Evolutionary conservation across 2,888 invertebrate species (phyloP).

Genomic region (Danaus chrysippus): DNA sequence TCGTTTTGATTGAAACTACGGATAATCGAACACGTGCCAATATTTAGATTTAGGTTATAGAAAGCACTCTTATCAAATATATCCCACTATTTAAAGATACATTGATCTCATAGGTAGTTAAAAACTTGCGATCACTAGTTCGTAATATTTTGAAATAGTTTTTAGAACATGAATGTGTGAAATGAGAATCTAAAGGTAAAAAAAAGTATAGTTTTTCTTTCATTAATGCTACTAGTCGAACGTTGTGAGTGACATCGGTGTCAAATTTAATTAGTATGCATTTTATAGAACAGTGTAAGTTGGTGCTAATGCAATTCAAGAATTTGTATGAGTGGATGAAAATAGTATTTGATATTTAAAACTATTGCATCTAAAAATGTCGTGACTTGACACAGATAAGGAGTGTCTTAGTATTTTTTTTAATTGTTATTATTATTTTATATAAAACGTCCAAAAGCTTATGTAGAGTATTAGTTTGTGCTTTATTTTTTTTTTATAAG

Average conservation of each 20-base stretch:
- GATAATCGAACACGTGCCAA: conserved; percentile 33
- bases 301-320: conserved; percentile 45
- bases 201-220: background rate
- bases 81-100: conserved; percentile 15
- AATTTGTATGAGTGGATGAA: conserved; percentile 19
- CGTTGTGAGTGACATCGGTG: background rate
- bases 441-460: too few species aligned
- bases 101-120: conserved; percentile 31
- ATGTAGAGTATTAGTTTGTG: too few species aligned
- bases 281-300: conserved; percentile 38
- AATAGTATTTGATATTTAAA: background rate
- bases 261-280: conserved; percentile 6
- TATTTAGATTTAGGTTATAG: conserved; percentile 17
- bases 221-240: conserved; percentile 1
- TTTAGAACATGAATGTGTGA: conserved; percentile 4
- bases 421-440: too few species aligned
- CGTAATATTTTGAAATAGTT: conserved; percentile 13
- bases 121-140: conserved; percentile 13
- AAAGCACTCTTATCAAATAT: conserved; percentile 16
- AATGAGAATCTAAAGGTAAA: background rate
- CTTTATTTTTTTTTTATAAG: too few species aligned
- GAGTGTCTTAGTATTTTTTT: too few species aligned
- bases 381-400: too few species aligned
- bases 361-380: background rate
- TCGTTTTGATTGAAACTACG: conserved; percentile 11